Conservation (phyloP, 1,140 invertebrate genomes). For the Cepaea nemoralis region DNA sequence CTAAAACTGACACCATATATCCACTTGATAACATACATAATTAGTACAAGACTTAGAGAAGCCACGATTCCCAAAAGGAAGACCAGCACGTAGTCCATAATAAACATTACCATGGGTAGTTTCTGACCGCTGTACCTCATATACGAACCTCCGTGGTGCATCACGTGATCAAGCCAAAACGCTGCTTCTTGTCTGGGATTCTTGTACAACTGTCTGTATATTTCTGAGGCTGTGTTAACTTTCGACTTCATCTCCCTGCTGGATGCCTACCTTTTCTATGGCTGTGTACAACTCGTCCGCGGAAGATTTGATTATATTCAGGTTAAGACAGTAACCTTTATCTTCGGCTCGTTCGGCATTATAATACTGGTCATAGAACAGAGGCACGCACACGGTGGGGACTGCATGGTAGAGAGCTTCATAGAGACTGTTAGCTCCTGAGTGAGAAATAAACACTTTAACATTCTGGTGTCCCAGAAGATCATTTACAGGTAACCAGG, state of each 20-base stretch:
- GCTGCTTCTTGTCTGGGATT: not conserved
- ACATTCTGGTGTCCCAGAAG: too few relatives aligned
- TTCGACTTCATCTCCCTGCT: not conserved
- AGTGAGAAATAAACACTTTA: conserved; percentile 57
- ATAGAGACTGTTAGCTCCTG: conserved; percentile 53
- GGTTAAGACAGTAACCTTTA: too few relatives aligned
- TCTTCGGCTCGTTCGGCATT: conserved; percentile 40
- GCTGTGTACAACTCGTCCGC: not conserved
- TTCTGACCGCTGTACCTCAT: conserved; percentile 45
- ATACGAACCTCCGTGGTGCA: conserved; percentile 57
- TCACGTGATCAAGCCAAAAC: conserved; percentile 47
- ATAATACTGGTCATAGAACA: conserved; percentile 65
- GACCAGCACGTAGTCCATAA: not conserved
- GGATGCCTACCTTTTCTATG: conserved; percentile 30
- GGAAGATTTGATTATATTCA: conserved; percentile 34
- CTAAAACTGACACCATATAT: too few relatives aligned
- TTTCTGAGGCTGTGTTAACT: not conserved
- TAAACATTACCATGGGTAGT: conserved; percentile 41
- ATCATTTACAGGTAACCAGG: conserved; percentile 44
- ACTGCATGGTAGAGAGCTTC: conserved; percentile 57
- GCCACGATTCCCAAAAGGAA: not conserved
- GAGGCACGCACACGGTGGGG: conserved; percentile 77
- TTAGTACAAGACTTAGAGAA: too few relatives aligned
- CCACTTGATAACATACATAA: too few relatives aligned
- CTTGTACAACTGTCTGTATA: not conserved